Base-by-base conservation (phyloP, 1,140 invertebrate genomes). In the Brachystomella parvula region DNA sequence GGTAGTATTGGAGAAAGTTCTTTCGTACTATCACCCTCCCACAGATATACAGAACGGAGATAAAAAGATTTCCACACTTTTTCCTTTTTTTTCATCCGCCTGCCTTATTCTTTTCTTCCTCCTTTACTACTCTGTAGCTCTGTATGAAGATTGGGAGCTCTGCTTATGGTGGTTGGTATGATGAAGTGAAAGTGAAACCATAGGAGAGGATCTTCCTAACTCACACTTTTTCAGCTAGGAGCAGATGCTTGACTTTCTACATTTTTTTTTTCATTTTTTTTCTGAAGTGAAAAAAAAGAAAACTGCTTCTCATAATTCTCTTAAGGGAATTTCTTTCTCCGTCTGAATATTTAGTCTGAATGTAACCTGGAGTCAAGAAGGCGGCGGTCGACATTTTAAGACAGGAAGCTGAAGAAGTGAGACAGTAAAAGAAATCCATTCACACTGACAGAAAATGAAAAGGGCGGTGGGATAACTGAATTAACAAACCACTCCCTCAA, bases 331-430 rank as follows among this genome's bases (percentile, higher is more conserved):
- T 26, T 24, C 49, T 53, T 53, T 24, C 9, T 9, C 49, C 21
- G 24, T 53, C 49, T 9, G 49, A 53, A 53, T 53, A 53, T 53
- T 53, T 53, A 53, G 49, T 53, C 12, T 53, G 49, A 53, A 53
- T 53, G 49, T 17, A 19, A 17, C 24, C 24, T 53, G 49, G 24
- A 53, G 49, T 53, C 49, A 53, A 53, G 49, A 24, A 53, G 49
- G 24, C 49, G 49, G 12, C 21, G 12, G 49, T 24, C 49, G 49
- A 53, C 49, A 53, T 53, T 53, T 53, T 53, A 24, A 53, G 24
- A 12, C 24, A 6, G 15, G 49, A 44, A 44, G 39, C 39, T 9
- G 39, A 44, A 44, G 39, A 12, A 44, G n/a, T 9, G 39, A 44
- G 39, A 44, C 9, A 53, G 49, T 53, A 24, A 53, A 53, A 53